A percentile compares a stretch with the other conserved stretches of the same genome.
Evolutionary conservation across 2,113 vertebrate genomes (phyloP).

Genomic region (Podarcis raffonei): DNA sequence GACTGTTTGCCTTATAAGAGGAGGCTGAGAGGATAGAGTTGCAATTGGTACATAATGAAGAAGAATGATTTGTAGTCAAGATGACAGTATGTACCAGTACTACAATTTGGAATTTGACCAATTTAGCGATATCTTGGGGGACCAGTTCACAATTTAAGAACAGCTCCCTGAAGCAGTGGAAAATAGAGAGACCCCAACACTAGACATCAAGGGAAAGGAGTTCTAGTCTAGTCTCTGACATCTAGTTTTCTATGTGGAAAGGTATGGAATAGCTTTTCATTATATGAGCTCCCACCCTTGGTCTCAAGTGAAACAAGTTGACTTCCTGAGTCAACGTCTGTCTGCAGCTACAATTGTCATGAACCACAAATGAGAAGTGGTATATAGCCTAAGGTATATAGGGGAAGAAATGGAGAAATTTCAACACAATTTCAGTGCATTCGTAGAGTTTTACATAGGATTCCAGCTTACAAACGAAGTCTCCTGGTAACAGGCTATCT

Average conservation of each 20-base stretch:
- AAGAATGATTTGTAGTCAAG: background rate
- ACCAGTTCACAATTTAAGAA: background rate
- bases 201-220: background rate
- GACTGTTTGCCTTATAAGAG: background rate
- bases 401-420: background rate
- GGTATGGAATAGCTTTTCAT: background rate
- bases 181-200: background rate
- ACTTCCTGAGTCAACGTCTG: background rate
- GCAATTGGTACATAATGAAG: background rate
- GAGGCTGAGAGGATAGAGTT: background rate
- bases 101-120: background rate
- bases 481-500: constrained; percentile 1
- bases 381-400: background rate
- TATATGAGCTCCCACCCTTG: background rate
- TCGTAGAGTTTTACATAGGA: background rate
- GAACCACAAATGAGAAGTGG: background rate
- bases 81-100: background rate
- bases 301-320: background rate
- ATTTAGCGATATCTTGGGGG: background rate
- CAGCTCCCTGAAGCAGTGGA: background rate
- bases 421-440: background rate
- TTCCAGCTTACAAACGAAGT: background rate
- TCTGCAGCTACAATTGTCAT: no score
- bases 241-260: background rate
- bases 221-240: no score